Percentiles rank a stretch among this genome's conserved stretches.
phyloP scores from a whole-genome alignment of 2,113 vertebrate genomes.

The Anhinga rufa region DNA sequence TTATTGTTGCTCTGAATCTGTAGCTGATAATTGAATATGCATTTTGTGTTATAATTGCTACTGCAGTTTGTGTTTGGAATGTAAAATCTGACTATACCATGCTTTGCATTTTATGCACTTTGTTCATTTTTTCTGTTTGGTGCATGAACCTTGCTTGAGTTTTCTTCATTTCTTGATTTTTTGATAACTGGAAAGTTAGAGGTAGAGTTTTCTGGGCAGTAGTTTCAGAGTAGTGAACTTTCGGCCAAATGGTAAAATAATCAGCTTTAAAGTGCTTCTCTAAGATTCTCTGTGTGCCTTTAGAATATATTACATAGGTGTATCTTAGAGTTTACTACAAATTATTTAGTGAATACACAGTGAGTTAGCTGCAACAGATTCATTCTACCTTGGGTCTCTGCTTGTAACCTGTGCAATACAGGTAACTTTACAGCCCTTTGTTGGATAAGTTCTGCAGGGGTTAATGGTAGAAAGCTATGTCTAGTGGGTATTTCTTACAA shows the following conservation, averaged over 20 bases:
- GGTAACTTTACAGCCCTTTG: neutral
- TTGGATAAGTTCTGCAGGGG: neutral
- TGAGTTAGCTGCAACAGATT: neutral
- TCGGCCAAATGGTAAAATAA: neutral
- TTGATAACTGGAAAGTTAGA: neutral
- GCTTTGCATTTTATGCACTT: neutral
- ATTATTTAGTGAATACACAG: neutral
- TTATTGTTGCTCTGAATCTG: constrained; percentile 22
- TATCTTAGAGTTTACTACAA: neutral
- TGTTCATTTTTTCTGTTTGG: neutral
- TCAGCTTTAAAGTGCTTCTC: neutral
- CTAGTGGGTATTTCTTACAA: neutral
- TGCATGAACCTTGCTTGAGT: neutral
- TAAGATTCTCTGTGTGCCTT: neutral
- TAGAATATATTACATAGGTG: neutral
- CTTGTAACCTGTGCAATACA: neutral
- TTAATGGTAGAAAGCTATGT: neutral
- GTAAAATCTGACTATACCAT: neutral
- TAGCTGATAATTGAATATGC: constrained; percentile 18
- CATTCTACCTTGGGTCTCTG: neutral
- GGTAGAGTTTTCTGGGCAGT: neutral
- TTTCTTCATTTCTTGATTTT: neutral
- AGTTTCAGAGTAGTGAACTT: neutral
- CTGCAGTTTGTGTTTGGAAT: neutral
- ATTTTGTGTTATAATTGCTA: constrained; percentile 31